Conservation (phyloP, 2,797 vertebrate genomes). For the Zalophus californianus region DNA sequence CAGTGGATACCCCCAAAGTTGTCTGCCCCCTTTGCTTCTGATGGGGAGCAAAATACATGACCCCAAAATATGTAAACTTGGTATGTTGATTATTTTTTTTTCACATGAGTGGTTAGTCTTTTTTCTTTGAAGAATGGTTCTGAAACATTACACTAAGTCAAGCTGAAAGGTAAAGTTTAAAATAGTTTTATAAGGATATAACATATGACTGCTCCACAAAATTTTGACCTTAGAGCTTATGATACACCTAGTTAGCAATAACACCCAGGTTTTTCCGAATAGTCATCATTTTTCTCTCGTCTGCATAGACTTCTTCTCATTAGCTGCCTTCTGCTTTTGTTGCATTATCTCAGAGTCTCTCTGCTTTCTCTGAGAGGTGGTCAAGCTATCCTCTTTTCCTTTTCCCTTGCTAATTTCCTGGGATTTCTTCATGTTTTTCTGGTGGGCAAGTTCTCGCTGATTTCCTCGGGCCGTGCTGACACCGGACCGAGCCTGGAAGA, state of each 20-base stretch:
- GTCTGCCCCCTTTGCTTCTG: neutral
- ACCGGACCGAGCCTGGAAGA: too few relatives aligned
- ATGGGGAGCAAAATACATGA: neutral
- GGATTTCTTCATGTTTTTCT: constrained; percentile 89
- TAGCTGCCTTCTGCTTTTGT: constrained; percentile 88
- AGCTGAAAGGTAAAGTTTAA: too few relatives aligned
- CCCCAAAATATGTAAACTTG: neutral
- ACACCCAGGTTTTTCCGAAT: constrained; percentile 72
- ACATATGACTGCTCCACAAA: constrained; percentile 66
- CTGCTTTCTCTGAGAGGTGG: constrained; percentile 88
- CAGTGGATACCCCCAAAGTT: neutral
- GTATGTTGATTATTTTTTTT: neutral
- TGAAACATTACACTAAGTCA: too few relatives aligned
- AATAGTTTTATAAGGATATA: neutral
- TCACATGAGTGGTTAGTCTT: constrained; percentile 50
- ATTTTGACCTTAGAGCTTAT: constrained; percentile 73
- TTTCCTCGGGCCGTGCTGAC: constrained; percentile 80
- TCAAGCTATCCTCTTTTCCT: constrained; percentile 89
- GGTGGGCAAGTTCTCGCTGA: constrained; percentile 89
- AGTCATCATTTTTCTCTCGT: constrained; percentile 83
- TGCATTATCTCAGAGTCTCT: constrained; percentile 91
- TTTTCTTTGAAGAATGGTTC: too few relatives aligned
- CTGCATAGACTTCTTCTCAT: constrained; percentile 87
- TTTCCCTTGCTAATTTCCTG: constrained; percentile 89
- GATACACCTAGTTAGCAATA: constrained; percentile 34